Base-by-base conservation (phyloP, 2,113 vertebrate genomes). In the Glareola pratincola region DNA sequence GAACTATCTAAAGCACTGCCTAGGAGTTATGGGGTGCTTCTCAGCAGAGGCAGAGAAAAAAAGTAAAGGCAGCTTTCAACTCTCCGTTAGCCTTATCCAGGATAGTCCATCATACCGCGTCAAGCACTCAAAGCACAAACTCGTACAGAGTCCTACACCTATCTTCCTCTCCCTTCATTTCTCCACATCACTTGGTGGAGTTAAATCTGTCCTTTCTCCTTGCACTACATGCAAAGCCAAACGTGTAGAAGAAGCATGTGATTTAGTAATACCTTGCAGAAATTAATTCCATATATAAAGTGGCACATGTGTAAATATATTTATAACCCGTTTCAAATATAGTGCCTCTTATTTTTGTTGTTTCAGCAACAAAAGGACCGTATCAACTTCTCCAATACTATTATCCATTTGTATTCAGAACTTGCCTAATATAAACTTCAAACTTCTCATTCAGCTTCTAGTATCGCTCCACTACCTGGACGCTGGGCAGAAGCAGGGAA, bases 31-130 rank as follows among this genome's bases (percentile, higher is more conserved):
- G 56, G 68, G 10, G 19, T 32, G 32, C 45, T 85, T 37, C 64
- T 80, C 45, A 72, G 78, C 8, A 34, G 19, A 66, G 11, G 29
- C 2, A 26, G 14, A 5, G 24, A 12, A 3, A 17, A 17, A 27
- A 77, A 50, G 12, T 4, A 57, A 66, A 59, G 71, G 62, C 53
- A 22, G 36, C 45, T 90, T 75, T 36, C 34, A 68, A 5, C 14
- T 71, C 30, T 27, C 23, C 14, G 1, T 26, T 30, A 36, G 21
- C 34, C 9, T 41, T 21, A 47, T 63, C n/a, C 57, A 76, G 34
- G 34, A 62, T 0, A 88, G 57, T 0, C 2, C 51, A 47, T 4
- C 7, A 0, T 4, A 41, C 2, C 19, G 9, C 0, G 1, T 39
- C 30, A 57, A 60, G 57, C 2, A 15, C 26, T 43, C 60, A 56